A percentile compares a stretch with the other conserved stretches of the same genome.
These are phyloP conservation scores for Arnoldichthys spilopterus DNA, from an alignment of 2,797 vertebrate genomes.

Conservation along the genomic window DNA sequence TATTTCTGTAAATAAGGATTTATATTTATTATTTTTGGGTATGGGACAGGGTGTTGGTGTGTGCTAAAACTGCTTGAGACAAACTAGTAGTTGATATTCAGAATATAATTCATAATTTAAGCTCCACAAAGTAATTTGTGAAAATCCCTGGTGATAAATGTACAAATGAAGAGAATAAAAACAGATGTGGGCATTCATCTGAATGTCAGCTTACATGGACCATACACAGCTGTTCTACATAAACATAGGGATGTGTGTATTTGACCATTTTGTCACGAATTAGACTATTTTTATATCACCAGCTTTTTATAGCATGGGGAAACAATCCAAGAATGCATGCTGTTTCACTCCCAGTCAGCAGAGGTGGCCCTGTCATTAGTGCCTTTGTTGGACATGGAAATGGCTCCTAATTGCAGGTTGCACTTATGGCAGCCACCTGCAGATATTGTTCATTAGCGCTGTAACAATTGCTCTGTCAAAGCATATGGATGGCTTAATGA, in stretches of 20 bases:
- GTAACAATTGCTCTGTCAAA: conserved; percentile 55
- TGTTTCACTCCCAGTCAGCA: conserved; percentile 45
- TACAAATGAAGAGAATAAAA: neutral
- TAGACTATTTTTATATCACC: neutral
- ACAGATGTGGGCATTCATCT: neutral
- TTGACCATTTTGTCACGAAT: neutral
- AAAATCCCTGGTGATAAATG: neutral
- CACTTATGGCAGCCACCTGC: conserved; percentile 42
- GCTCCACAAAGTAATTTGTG: neutral
- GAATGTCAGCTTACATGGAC: too few relatives aligned
- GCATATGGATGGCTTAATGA: conserved; percentile 55
- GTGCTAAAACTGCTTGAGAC: neutral
- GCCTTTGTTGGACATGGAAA: conserved; percentile 50
- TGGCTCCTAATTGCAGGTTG: conserved; percentile 56
- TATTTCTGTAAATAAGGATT: too few relatives aligned
- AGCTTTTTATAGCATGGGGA: conserved; percentile 24
- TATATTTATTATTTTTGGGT: neutral
- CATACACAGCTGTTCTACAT: too few relatives aligned
- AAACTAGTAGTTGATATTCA: neutral
- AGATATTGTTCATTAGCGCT: conserved; percentile 51
- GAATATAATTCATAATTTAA: neutral
- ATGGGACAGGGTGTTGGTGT: neutral
- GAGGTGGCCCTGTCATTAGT: conserved; percentile 58
- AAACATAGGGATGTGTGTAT: too few relatives aligned
- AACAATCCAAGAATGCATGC: conserved; percentile 42